Base-by-base conservation (phyloP, 2,888 invertebrate genomes). In the Limnephilus auricula region DNA sequence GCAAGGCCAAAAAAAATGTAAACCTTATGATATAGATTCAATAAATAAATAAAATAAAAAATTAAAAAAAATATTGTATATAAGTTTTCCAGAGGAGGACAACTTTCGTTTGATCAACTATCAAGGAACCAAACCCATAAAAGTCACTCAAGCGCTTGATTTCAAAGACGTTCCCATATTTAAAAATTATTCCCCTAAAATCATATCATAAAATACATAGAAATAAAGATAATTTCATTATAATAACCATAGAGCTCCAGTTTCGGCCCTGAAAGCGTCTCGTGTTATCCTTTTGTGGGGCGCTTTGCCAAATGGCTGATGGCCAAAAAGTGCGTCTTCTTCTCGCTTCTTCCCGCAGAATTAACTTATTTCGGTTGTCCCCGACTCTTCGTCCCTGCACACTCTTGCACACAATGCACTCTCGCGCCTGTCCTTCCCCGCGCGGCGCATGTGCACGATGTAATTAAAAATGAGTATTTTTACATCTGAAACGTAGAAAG, bases 281-380 rank as follows among this genome's bases (percentile, higher is more conserved):
- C 92, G 85, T 91, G 90, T 92, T 93, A 90, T 93, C 92, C 90
- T 92, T 92, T 93, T 91, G 93, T 80, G 87, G 89, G 93, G 92
- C 92, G 88, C n/a, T 13, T 50, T 90, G 93, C 93, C 93, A 93
- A 92, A 91, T 93, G 93, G 93, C 92, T 78, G 40, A 30, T 18
- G 10, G 93, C 93, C 93, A 93, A 92, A 93, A 92, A 93, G 93
- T 92, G 93, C 92, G 92, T 92, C 92, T 91, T 92, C 91, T 91
- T 91, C 91, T 91, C 89, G 85, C 92, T 32, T 91, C 92, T 91
- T 92, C 83, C 90, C 90, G 89, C 89, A 89, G 90, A 90, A 90
- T 90, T 90, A 89, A 92, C 91, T 93, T 93, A 88, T 88, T 88
- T 88, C 78, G 65, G 87, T 65, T 87, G 87, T 88, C 87, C 78